phyloP scores from a whole-genome alignment of 2,113 vertebrate genomes.

The Butorides virescens region DNA sequence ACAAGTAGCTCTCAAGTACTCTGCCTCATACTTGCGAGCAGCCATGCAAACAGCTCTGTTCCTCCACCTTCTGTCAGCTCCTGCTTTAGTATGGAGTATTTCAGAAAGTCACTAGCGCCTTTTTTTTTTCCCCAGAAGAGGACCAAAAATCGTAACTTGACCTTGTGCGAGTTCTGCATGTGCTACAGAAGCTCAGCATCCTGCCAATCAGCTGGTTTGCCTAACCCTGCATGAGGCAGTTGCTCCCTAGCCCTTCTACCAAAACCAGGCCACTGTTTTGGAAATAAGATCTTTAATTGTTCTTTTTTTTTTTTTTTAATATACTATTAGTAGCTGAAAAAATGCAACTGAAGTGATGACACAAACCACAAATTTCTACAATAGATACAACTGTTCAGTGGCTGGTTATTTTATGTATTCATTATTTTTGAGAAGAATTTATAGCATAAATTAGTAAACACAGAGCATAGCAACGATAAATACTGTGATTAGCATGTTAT shows the following conservation, averaged over 20 bases:
- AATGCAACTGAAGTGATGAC: not conserved
- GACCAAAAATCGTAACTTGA: not conserved
- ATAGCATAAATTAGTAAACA: not conserved
- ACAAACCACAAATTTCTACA: not conserved
- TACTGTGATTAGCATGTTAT: not conserved
- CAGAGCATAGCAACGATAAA: not conserved
- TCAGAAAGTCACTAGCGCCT: not conserved
- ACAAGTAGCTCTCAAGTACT: not conserved
- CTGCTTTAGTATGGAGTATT: not conserved
- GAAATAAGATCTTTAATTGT: not conserved
- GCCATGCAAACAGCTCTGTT: not conserved
- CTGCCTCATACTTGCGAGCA: not conserved
- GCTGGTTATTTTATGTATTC: not conserved
- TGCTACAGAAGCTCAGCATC: not conserved
- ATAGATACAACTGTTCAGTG: not conserved
- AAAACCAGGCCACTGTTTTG: not conserved
- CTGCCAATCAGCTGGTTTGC: not conserved
- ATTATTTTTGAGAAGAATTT: not conserved
- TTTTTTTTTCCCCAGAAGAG: not conserved
- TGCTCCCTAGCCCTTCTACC: not conserved
- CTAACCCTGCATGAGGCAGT: not conserved
- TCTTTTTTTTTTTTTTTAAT: not conserved
- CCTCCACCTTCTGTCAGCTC: not conserved
- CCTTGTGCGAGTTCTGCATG: not conserved
- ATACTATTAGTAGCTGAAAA: not conserved